Percentiles rank a stretch among this genome's conserved stretches.
Evolutionary conservation across 1,140 invertebrate species (phyloP).

Genomic region (Venturia canescens): DNA sequence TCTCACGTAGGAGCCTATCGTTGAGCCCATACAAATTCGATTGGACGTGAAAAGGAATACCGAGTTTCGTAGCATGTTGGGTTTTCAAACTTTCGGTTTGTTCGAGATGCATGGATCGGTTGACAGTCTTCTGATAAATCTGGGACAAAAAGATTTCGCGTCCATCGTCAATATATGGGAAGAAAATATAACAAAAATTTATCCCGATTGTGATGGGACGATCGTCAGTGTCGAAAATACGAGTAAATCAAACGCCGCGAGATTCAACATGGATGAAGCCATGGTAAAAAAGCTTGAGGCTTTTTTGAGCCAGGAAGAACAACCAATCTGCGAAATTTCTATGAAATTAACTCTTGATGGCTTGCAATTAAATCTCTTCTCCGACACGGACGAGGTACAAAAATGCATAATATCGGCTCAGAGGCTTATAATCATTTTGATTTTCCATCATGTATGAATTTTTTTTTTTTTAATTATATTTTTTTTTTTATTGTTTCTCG

Average conservation of each 20-base stretch:
- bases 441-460: conserved; percentile 27
- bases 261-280: conserved; percentile 76
- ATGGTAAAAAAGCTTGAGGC: conserved; percentile 84
- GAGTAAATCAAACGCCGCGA: conserved; percentile 36
- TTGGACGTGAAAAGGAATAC: conserved; percentile 85
- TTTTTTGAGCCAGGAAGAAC: conserved; percentile 84
- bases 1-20: conserved; percentile 82
- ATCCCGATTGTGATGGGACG: conserved; percentile 44
- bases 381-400: conserved; percentile 83
- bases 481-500: not conserved
- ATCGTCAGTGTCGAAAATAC: conserved; percentile 48
- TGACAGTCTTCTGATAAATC: conserved; percentile 82
- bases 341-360: conserved; percentile 83
- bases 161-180: conserved; percentile 83
- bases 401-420: not conserved
- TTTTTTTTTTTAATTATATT: not conserved
- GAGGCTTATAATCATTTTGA: not conserved
- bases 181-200: conserved; percentile 78
- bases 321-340: conserved; percentile 74
- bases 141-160: conserved; percentile 85
- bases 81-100: conserved; percentile 70
- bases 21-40: conserved; percentile 85
- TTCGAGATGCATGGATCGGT: conserved; percentile 83
- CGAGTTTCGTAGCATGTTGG: conserved; percentile 62
- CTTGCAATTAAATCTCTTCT: conserved; percentile 83